Conservation (phyloP, 2,888 invertebrate genomes). For the Apotomis betuletana region DNA sequence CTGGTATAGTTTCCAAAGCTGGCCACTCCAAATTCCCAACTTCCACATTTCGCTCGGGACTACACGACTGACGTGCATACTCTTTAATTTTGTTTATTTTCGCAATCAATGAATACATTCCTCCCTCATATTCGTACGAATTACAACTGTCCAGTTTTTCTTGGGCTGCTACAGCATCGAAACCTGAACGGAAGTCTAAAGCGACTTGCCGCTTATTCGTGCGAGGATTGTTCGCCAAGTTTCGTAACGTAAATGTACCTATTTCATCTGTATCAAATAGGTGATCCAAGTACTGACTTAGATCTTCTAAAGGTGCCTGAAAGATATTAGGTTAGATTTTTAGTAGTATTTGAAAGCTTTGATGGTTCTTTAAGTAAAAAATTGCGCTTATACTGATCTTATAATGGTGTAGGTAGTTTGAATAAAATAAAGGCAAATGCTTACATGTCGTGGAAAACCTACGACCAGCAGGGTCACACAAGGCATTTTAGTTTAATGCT, state of each 20-base stretch:
- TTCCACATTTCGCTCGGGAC: not conserved
- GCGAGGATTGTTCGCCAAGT: constrained; percentile 1
- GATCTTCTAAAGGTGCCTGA: constrained; percentile 11
- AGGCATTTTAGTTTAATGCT: not conserved
- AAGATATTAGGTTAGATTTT: constrained; percentile 4
- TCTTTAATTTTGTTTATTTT: constrained; percentile 18
- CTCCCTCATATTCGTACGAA: not conserved
- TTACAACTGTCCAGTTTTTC: constrained; percentile 8
- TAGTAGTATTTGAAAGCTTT: not conserved
- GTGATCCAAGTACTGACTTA: constrained; percentile 16
- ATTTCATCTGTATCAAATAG: constrained; percentile 23
- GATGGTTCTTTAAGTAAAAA: no score
- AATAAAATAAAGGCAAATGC: not conserved
- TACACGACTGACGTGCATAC: not conserved
- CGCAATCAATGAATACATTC: constrained; percentile 11
- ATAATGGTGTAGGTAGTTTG: not conserved
- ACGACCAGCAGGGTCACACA: constrained; percentile 3
- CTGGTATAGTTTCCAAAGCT: not conserved
- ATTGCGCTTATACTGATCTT: no score
- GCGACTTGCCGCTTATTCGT: constrained; percentile 8
- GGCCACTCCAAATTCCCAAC: not conserved
- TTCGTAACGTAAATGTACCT: constrained; percentile 12
- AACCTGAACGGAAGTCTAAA: constrained; percentile 21
- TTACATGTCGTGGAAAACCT: constrained; percentile 15
- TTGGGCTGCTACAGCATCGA: constrained; percentile 26